Evolutionary conservation across 2,888 invertebrate species (phyloP).

Genomic region (Apeira syringaria): DNA sequence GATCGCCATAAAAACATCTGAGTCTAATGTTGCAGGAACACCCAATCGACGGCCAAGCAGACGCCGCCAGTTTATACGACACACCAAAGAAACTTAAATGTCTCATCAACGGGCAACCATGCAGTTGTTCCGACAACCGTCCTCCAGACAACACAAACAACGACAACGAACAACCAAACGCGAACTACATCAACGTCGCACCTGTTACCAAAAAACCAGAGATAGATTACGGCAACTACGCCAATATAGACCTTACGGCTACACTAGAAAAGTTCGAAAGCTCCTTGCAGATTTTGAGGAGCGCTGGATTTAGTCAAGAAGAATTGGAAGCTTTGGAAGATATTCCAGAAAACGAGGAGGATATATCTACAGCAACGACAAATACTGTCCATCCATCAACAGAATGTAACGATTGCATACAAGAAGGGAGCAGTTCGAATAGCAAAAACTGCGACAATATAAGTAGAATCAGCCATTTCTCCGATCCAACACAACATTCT

Average conservation of each 20-base stretch:
- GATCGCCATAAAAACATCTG: too few species aligned
- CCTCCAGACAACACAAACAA: slow-evolving; percentile 39
- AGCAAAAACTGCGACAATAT: slow-evolving; percentile 78
- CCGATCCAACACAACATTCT: slow-evolving; percentile 70
- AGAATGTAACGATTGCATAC: slow-evolving; percentile 60
- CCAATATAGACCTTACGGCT: slow-evolving; percentile 90
- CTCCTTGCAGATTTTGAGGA: slow-evolving; percentile 86
- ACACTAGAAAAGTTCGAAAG: slow-evolving; percentile 91
- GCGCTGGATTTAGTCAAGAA: slow-evolving; percentile 84
- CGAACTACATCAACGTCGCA: slow-evolving; percentile 80
- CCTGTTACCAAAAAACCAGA: slow-evolving; percentile 57
- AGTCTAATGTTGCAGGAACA: slow-evolving; percentile 64
- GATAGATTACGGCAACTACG: slow-evolving; percentile 84
- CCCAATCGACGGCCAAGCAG: slow-evolving; percentile 56
- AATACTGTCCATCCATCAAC: slow-evolving; percentile 63
- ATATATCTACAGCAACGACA: slow-evolving; percentile 66
- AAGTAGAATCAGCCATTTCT: slow-evolving; percentile 81
- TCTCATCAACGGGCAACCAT: slow-evolving; percentile 82
- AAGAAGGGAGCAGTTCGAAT: slow-evolving; percentile 66
- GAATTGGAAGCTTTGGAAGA: slow-evolving; percentile 78
- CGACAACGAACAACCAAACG: slow-evolving; percentile 47
- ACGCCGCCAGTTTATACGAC: slow-evolving; percentile 86
- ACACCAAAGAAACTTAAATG: slow-evolving; percentile 90
- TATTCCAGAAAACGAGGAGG: slow-evolving; percentile 72
- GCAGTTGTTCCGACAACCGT: slow-evolving; percentile 76